Evolutionary conservation across 2,113 vertebrate genomes (phyloP), one percentile per base, ranked within the genome.

Genomic region (Coregonus clupeaformis): DNA sequence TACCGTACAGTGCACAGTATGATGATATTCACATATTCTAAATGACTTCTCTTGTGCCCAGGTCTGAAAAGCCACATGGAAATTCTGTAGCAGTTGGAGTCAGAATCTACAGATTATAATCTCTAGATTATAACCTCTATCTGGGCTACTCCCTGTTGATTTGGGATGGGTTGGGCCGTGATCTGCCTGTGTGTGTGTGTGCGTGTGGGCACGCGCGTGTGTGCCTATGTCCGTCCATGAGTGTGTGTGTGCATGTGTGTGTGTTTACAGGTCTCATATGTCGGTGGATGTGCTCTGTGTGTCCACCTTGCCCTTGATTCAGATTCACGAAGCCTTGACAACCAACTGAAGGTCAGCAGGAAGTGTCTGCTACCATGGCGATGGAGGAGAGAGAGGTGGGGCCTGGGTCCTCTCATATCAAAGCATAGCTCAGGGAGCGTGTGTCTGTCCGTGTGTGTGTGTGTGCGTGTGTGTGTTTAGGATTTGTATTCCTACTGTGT

Each of bases 271-370:
- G 36, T 36, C 36, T 36, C 36, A 11, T 42, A n/a, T 59, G 57
- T 59, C n/a, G n/a, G n/a, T 59, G 57, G 3, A 22, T 7, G 57
- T 59, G 7, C 14, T 59, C 57, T n/a, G 18, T 59, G 57, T 59
- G 57, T 59, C 57, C 16, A 22, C 57, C 18, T 59, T 22, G 18
- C 25, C 79, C 66, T 36, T 81, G 88, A 85, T 80, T 85, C 85
- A 82, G 79, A 79, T 76, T 77, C 57, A 59, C 12, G 84, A 85
- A 85, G 90, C 89, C 90, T 86, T 89, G 85, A 84, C 80, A 80
- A 79, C 85, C 47, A 1, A 77, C 73, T 86, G 87, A 80, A 88
- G 87, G 86, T 85, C 80, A 84, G 78, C 24, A 13, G 74, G 55
- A 27, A 29, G 70, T 47, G 78, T 78, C 77, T 85, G 88, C 85